These are phyloP conservation scores for Genyomyrus donnyi DNA, from an alignment of 2,113 vertebrate genomes.

Conservation along the genomic window DNA sequence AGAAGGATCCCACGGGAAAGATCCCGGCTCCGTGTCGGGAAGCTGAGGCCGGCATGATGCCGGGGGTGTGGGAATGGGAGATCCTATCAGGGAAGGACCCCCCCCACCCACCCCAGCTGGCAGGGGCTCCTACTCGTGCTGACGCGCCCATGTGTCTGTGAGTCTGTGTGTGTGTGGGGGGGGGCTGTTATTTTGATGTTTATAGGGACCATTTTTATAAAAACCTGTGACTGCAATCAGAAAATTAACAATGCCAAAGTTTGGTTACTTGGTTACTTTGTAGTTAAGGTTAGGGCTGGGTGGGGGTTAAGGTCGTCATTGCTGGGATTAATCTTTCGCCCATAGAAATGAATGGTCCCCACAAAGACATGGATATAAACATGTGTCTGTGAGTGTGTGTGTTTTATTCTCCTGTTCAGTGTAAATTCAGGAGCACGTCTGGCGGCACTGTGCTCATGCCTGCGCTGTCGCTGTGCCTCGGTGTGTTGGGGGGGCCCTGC, in stretches of 20 bases:
- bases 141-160: background rate
- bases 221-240: no score
- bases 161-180: background rate
- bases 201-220: no score
- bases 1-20: slow-evolving; percentile 69
- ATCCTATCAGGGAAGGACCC: slow-evolving; percentile 21
- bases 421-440: background rate
- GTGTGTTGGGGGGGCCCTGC: background rate
- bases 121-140: background rate
- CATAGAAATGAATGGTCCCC: no score
- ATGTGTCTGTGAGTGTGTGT: slow-evolving; percentile 7
- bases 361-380: no score
- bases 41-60: background rate
- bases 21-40: slow-evolving; percentile 53
- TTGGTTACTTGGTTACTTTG: no score
- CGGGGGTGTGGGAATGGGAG: background rate
- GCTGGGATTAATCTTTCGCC: no score
- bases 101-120: background rate
- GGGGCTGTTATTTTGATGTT: no score
- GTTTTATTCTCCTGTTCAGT: background rate
- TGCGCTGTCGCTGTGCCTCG: background rate
- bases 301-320: no score
- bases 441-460: background rate
- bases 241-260: no score
- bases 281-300: no score